phyloP scores from a whole-genome alignment of 2,888 invertebrate genomes.

The Exephanes ischioxanthus region DNA sequence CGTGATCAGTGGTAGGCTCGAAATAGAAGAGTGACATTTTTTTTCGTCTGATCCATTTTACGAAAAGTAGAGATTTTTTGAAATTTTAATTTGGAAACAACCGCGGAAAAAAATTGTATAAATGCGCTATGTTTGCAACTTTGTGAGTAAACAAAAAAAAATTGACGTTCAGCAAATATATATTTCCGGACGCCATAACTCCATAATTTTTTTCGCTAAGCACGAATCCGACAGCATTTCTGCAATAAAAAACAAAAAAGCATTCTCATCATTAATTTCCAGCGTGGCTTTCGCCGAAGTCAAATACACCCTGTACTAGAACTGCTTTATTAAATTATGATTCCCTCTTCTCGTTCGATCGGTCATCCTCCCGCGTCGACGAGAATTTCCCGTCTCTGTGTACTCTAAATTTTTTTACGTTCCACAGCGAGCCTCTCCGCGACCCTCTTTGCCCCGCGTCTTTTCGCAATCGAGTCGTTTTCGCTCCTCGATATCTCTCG shows the following conservation, averaged over 20 bases:
- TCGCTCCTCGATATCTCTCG: constrained; percentile 32
- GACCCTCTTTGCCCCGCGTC: neutral
- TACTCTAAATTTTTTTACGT: neutral
- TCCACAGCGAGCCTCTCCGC: neutral
- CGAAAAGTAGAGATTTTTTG: no score
- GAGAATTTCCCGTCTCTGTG: neutral
- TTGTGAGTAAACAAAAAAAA: no score
- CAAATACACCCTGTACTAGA: neutral
- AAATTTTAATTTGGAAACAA: no score
- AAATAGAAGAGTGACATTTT: neutral
- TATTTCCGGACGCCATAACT: no score
- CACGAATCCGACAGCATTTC: neutral
- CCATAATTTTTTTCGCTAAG: neutral
- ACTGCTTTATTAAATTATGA: constrained; percentile 2
- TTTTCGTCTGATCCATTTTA: no score
- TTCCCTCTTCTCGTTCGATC: neutral
- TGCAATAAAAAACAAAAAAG: neutral
- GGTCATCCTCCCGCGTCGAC: neutral
- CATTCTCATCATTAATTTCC: neutral
- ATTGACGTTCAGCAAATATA: no score
- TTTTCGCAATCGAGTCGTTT: constrained; percentile 25
- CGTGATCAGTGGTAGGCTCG: neutral
- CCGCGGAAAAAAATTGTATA: no score
- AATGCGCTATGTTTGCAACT: no score
- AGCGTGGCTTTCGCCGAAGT: neutral